A percentile compares a stretch with the other conserved stretches of the same genome.
phyloP scores from a whole-genome alignment of 2,888 invertebrate species.

The Octodonta nipae region DNA sequence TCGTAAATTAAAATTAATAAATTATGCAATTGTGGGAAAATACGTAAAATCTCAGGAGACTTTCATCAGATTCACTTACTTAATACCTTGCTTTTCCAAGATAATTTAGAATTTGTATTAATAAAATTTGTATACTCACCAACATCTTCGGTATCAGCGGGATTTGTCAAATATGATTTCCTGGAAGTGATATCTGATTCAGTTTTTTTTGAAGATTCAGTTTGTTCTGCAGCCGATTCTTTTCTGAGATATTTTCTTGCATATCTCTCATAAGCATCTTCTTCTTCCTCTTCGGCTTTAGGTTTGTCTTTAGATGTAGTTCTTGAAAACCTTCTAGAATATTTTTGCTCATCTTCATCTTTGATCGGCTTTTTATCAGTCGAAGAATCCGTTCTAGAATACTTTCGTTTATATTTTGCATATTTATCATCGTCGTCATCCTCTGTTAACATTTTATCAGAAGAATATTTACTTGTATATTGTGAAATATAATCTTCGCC shows the following conservation, averaged over 20 bases:
- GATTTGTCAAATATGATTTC: too few relatives aligned
- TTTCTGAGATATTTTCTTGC: conserved; percentile 22
- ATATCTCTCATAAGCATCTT: conserved; percentile 23
- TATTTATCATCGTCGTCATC: conserved; percentile 27
- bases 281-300: conserved; percentile 18
- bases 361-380: conserved; percentile 12
- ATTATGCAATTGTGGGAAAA: too few relatives aligned
- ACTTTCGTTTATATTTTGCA: conserved; percentile 24
- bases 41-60: too few relatives aligned
- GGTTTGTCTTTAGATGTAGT: conserved; percentile 16
- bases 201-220: too few relatives aligned
- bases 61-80: too few relatives aligned
- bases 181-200: too few relatives aligned
- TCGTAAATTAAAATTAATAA: too few relatives aligned
- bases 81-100: too few relatives aligned
- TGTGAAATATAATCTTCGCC: conserved; percentile 21
- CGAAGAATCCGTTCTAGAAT: conserved; percentile 21
- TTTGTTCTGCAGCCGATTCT: conserved; percentile 14
- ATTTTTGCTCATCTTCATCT: conserved; percentile 19
- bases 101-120: too few relatives aligned
- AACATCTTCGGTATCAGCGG: too few relatives aligned
- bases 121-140: too few relatives aligned
- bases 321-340: conserved; percentile 18
- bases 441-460: conserved; percentile 13
- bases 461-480: conserved; percentile 20